Percentiles rank a stretch among this genome's conserved stretches.
These are phyloP conservation scores for Nibea coibor DNA, from an alignment of 2,113 vertebrate genomes.

Conservation along the genomic window DNA sequence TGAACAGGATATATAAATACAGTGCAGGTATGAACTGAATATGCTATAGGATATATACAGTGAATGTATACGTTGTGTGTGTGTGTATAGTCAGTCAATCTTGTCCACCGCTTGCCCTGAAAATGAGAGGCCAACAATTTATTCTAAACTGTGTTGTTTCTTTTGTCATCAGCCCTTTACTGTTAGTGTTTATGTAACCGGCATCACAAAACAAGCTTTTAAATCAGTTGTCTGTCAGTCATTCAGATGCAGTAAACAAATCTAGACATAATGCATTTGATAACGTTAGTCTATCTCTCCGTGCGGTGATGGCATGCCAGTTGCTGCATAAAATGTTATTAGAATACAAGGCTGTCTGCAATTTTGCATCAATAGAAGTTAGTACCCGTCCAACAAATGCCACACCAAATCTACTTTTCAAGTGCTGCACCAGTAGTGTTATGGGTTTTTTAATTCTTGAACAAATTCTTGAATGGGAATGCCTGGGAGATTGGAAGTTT, in stretches of 20 bases:
- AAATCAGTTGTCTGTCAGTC: background rate
- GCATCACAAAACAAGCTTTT: background rate
- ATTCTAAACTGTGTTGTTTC: background rate
- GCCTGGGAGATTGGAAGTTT: background rate
- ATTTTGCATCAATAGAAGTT: background rate
- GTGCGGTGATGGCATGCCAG: too few species aligned
- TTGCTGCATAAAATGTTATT: background rate
- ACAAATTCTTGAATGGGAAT: too few species aligned
- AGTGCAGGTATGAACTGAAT: too few species aligned
- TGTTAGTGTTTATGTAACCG: background rate
- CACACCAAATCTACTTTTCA: background rate
- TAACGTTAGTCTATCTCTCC: background rate
- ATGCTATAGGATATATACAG: too few species aligned
- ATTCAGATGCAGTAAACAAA: background rate
- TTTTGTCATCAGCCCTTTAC: background rate
- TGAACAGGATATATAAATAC: too few species aligned
- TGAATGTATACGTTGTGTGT: too few species aligned
- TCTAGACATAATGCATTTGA: background rate
- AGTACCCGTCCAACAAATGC: background rate
- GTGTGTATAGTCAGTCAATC: too few species aligned
- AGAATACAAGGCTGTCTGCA: background rate
- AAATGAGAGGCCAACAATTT: background rate
- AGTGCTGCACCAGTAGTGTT: background rate
- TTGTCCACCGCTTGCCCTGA: too few species aligned
- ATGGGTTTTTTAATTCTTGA: background rate